Evolutionary conservation across 2,797 vertebrate genomes (phyloP), one percentile per base, ranked within the genome.

Genomic region (Gadopsis bispinosus): DNA sequence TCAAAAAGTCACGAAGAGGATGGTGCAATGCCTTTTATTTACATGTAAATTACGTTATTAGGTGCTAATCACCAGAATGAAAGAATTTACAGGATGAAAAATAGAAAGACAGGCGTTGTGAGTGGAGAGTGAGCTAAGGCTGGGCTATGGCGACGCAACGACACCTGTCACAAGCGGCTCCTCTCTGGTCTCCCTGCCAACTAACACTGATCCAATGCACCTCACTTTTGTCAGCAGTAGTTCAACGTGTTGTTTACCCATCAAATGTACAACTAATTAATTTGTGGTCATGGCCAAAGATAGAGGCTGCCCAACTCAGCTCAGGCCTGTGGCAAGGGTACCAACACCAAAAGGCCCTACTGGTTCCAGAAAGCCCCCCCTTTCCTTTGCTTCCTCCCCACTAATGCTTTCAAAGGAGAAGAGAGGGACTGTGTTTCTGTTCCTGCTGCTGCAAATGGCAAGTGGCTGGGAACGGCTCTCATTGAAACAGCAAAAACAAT

Each of bases 181-280:
- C 63, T 83, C 69, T 79, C 69, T 81, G 74, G 81, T 75, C 80
- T 68, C 70, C 37, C 62, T 55, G 82, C 83, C 87, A 87, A 87
- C 83, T 77, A 87, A 87, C 78, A 73, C 78, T 54, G 65, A 88
- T 90, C 78, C 84, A 83, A 73, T 80, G 80, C 87, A 73, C 68
- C 80, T 87, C 83, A 51, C 47, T 83, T 89, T 77, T 84, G 87
- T 90, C 86, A 89, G 91, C 83, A 68, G 77, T 61, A 71, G 82
- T 83, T 89, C 83, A 81, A 77, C 53, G 75, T 74, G 82, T 87
- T 84, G 88, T 91, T 91, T 91, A 87, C 83, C 80, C 90, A 87
- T 86, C 89, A 91, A 91, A 92, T 87, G 88, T 84, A 80, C 80
- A 80, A 85, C 85, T 91, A 91, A 93, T 93, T 86, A 87, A 87